Evolutionary conservation across 2,797 vertebrate genomes (phyloP).

Genomic region (Crocodylus rhombifer): DNA sequence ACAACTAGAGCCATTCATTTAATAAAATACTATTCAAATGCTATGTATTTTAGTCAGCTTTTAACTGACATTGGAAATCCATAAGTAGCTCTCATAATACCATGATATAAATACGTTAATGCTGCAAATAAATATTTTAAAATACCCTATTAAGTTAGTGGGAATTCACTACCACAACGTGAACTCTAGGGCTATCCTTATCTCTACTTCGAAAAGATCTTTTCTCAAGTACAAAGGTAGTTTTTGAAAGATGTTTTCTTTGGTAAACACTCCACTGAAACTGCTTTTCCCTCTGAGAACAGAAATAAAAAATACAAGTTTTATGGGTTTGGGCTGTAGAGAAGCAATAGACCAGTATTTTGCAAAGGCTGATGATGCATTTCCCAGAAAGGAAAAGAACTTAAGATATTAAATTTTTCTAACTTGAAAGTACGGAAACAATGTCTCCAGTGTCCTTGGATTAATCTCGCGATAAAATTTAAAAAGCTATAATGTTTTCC

Average conservation of each 20-base stretch:
- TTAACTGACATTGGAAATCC: background rate
- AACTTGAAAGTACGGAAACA: background rate
- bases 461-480: background rate
- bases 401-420: fast-evolving
- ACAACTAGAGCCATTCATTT: background rate
- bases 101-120: background rate
- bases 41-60: background rate
- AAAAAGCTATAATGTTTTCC: background rate
- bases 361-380: background rate
- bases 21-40: fast-evolving
- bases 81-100: background rate
- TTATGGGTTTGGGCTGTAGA: background rate
- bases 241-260: background rate
- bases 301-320: background rate
- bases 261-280: background rate
- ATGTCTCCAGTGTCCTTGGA: background rate
- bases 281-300: background rate
- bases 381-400: background rate
- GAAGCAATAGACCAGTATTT: background rate
- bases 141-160: background rate
- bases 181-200: background rate
- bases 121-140: background rate
- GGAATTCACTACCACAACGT: background rate
- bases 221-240: background rate
- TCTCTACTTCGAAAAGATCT: background rate